Percentiles rank a stretch among this genome's conserved stretches.
Evolutionary conservation across 2,113 vertebrate genomes (phyloP).

Genomic region (Eclectus roratus): DNA sequence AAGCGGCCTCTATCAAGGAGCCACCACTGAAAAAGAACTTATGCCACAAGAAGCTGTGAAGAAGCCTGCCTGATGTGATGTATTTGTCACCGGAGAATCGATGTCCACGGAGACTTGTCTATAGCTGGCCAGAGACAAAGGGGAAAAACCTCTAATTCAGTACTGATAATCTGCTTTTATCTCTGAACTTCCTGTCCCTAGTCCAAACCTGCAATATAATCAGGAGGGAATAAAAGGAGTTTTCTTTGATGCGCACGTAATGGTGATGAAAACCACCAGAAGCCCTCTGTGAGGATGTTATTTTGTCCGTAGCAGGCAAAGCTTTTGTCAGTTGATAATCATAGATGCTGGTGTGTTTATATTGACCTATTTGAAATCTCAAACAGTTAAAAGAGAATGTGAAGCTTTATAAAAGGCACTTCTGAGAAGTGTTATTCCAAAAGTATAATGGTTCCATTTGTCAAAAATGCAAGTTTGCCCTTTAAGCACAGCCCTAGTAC

Average conservation of each 20-base stretch:
- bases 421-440: background rate
- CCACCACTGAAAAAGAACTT: background rate
- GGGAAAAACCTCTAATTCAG: background rate
- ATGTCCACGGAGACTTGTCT: background rate
- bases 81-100: background rate
- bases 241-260: background rate
- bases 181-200: background rate
- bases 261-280: slow-evolving; percentile 7
- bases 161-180: background rate
- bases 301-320: background rate
- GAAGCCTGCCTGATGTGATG: background rate
- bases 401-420: background rate
- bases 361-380: slow-evolving; percentile 6
- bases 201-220: background rate
- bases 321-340: slow-evolving; percentile 18
- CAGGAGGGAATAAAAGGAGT: background rate
- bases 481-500: background rate
- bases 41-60: background rate
- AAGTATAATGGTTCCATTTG: background rate
- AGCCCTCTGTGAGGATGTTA: background rate
- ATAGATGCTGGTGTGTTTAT: background rate
- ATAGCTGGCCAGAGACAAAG: background rate
- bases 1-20: background rate
- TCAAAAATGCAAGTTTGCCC: background rate
- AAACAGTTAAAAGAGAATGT: background rate